A percentile compares a stretch with the other conserved stretches of the same genome.
Conservation (phyloP, 2,113 vertebrate species). For the Clupea harengus region DNA sequence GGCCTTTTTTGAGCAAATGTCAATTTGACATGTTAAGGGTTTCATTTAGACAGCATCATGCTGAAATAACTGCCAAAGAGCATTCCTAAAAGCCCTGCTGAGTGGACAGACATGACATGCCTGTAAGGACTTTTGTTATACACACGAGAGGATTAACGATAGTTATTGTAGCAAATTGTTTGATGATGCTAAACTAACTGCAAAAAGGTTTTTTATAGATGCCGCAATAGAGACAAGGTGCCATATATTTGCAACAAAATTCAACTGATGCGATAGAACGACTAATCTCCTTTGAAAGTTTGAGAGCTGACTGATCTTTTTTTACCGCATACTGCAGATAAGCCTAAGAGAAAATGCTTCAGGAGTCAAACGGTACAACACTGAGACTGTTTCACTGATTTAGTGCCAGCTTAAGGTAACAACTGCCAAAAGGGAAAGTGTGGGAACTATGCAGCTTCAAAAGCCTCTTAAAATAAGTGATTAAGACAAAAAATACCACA, state of each 20-base stretch:
- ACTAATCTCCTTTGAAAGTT: not conserved
- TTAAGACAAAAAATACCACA: not conserved
- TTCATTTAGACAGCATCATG: too few relatives aligned
- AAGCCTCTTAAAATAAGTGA: not conserved
- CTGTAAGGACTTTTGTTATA: too few relatives aligned
- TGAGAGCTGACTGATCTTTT: not conserved
- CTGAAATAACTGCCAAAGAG: too few relatives aligned
- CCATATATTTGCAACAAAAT: not conserved
- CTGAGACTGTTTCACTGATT: not conserved
- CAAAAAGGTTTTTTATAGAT: not conserved
- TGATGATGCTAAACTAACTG: too few relatives aligned
- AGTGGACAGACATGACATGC: too few relatives aligned
- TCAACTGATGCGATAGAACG: not conserved
- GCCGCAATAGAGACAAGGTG: not conserved
- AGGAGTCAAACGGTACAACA: not conserved
- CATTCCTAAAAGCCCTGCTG: not conserved
- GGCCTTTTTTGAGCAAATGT: not conserved
- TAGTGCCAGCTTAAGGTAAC: not conserved
- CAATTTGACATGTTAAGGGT: too few relatives aligned
- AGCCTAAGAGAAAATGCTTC: not conserved
- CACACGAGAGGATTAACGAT: too few relatives aligned
- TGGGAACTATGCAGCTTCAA: not conserved
- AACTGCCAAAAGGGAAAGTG: not conserved
- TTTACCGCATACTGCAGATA: not conserved
- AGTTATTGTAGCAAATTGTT: too few relatives aligned